Evolutionary conservation across 64 coral and sea anemone species (phyloP), one percentile per base, ranked within the genome.

Genomic region (Acropora tenuis): DNA sequence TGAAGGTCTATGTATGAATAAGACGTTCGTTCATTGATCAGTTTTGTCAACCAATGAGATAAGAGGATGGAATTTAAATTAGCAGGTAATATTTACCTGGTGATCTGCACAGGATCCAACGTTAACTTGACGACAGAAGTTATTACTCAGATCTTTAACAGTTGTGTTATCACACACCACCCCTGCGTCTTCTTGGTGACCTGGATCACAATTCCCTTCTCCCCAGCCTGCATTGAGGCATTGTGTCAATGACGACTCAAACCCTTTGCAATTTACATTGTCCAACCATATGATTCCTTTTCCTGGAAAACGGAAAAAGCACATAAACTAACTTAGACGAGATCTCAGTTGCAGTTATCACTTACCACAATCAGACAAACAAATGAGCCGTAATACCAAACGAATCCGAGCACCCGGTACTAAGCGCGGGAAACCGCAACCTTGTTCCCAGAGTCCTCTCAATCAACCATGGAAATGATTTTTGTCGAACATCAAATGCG

Each of bases 91-190:
- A n/a, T 40, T 0, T 88, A 88, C 75, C 75, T 75, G 72, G 60
- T 75, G 16, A 8, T 77, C 75, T 57, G 19, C 75, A 18, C 72
- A 75, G 7, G 72, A 76, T 15, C 76, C 85, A 78, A 59, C 50
- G 45, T 78, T 92, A 61, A 97, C 89, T 11, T 97, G 5, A 48
- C 95, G 88, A 41, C 95, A 97, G 49, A 94, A 97, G 84, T 97
- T 97, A 73, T 88, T 94, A 20, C 90, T 84, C 16, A 97, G 71
- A 30, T 97, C 88, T 42, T 94, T 92, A 47, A 97, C 81, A 12
- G 95, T 97, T 73, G 82, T 74, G 58, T 97, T 97, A 47, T 91
- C 92, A 78, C 95, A 97, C 15, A 97, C 88, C 3, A 97, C 95
- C 41, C 95, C 88, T 43, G 95, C 95, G 19, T 94, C 92, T 80